Evolutionary conservation across 1,140 invertebrate genomes (phyloP), one percentile per base, ranked within the genome.

Genomic region (Solen grandis): DNA sequence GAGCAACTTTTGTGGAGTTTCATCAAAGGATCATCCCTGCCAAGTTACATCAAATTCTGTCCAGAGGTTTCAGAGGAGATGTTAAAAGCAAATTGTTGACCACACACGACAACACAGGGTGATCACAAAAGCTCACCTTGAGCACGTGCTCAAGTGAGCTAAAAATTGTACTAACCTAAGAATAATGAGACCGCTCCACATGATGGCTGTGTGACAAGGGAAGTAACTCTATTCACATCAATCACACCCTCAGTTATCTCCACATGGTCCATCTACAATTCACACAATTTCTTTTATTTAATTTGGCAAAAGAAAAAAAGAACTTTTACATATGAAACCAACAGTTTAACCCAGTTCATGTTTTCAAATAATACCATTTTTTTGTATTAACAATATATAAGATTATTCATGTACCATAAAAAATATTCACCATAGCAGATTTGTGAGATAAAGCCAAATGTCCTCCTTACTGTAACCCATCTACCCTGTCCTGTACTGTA

Each of bases 151-250:
- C n/a, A n/a, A n/a, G n/a, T n/a, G n/a, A n/a, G n/a, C n/a, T n/a
- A 54, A 46, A 46, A 8, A 46, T 10, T 10, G 19, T 50, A 77
- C 81, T 52, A 85, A 91, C 91, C 98, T 73, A 98, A 94, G 93
- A 99, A 99, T 41, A 96, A 90, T 3, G 97, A 97, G 29, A 97
- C 94, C 8, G 97, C 97, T 52, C 98, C 98, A 93, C 96, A 98
- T 59, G 94, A 94, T 66, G 95, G 93, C 54, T 95, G 94, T 19
- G 93, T 92, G 0, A 97, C 96, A 41, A 94, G 88, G 22, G 95
- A 91, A 41, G 94, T 94, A 57, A 97, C 94, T 55, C 94, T 92
- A 36, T 94, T 94, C n/a, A 97, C 90, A 85, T 95, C 93, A 52
- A 98, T 92, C 88, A 94, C 94, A 22, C 95, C 94, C 0, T 94